Conservation (phyloP, 2,113 vertebrate species). For the Indri indri region DNA sequence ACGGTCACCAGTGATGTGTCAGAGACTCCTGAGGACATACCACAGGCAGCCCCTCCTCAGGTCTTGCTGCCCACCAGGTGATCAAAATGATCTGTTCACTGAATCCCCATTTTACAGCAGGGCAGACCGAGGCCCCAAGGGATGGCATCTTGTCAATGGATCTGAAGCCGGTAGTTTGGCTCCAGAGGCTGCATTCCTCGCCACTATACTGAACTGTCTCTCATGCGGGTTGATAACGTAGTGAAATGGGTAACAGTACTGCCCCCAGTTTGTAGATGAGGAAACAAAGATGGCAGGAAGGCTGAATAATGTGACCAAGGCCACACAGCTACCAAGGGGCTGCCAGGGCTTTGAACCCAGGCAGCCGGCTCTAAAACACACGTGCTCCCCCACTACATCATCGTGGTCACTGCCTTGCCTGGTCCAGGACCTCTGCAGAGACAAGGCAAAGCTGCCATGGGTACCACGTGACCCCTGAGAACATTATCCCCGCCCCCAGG, state of each 20-base stretch:
- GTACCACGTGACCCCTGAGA: fast-evolving
- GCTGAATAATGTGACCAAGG: neutral
- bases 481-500: neutral
- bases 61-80: neutral
- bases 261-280: neutral
- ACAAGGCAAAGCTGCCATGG: neutral
- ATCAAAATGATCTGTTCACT: neutral
- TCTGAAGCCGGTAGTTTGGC: neutral
- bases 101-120: neutral
- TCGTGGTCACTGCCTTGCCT: neutral
- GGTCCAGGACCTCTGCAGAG: neutral
- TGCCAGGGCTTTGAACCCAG: neutral
- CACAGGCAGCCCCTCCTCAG: neutral
- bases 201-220: neutral
- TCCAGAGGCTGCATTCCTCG: neutral
- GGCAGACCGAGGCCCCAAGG: neutral
- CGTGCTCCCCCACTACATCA: neutral
- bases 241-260: fast-evolving
- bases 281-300: neutral
- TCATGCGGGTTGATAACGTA: neutral
- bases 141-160: neutral
- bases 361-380: neutral
- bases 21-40: neutral
- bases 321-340: neutral
- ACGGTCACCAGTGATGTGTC: fast-evolving